These are phyloP conservation scores for Phthorimaea operculella DNA, from an alignment of 1,140 invertebrate species.

Conservation along the genomic window DNA sequence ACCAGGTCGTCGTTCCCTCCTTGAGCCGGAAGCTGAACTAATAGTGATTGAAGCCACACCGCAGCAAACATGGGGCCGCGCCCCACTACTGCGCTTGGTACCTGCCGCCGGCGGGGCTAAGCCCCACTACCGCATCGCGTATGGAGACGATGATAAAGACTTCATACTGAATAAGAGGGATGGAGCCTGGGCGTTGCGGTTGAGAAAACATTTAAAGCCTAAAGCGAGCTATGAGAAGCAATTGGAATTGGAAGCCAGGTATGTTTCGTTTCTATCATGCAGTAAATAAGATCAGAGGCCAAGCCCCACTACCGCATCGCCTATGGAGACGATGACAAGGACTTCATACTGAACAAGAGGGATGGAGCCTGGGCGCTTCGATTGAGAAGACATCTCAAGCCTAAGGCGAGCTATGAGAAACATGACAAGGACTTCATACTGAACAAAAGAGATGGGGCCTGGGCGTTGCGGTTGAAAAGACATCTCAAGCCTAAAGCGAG, in stretches of 20 bases:
- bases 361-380: conserved; percentile 53
- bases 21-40: conserved; percentile 49
- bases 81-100: conserved; percentile 43
- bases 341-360: conserved; percentile 43
- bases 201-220: conserved; percentile 34
- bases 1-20: conserved; percentile 48
- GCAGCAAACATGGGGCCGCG: conserved; percentile 49
- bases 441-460: conserved; percentile 44
- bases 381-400: conserved; percentile 34
- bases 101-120: conserved; percentile 35
- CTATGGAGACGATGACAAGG: conserved; percentile 39
- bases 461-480: conserved; percentile 39
- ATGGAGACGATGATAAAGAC: conserved; percentile 37
- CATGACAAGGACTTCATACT: conserved; percentile 38
- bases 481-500: conserved; percentile 33
- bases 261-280: no score
- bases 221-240: conserved; percentile 35
- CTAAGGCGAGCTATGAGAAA: conserved; percentile 24
- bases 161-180: conserved; percentile 47
- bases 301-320: conserved; percentile 45
- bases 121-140: conserved; percentile 47
- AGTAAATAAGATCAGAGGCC: no score
- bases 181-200: conserved; percentile 45
- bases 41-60: conserved; percentile 39
- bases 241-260: conserved; percentile 44